phyloP scores from a whole-genome alignment of 2,113 vertebrate species.

The Tursiops truncatus region DNA sequence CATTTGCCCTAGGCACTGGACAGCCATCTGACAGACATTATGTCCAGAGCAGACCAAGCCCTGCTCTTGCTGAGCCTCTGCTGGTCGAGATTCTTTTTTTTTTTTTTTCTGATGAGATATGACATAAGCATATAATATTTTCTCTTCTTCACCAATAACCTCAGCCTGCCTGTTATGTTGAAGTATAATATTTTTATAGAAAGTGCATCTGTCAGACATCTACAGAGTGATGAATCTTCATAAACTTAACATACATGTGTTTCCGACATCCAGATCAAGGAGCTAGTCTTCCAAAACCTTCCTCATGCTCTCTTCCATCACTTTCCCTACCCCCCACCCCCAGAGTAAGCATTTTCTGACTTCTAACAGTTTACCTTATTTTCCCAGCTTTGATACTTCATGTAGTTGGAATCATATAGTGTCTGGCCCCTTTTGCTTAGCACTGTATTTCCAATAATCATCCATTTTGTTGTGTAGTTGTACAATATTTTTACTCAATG shows the following conservation, averaged over 20 bases:
- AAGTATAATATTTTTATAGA: background rate
- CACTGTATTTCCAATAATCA: background rate
- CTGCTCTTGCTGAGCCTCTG: background rate
- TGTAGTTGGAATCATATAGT: background rate
- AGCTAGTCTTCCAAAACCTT: background rate
- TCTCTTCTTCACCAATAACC: background rate
- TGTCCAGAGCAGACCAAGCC: background rate
- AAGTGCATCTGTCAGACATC: background rate
- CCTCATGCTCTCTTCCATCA: background rate
- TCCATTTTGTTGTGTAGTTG: background rate
- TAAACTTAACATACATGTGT: background rate
- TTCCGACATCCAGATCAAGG: background rate
- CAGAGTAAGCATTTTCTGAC: background rate
- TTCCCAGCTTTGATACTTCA: background rate
- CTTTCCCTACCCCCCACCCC: accelerated
- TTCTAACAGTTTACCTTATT: background rate
- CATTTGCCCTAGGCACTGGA: background rate
- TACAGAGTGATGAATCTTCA: background rate
- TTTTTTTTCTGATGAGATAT: background rate
- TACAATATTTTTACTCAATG: background rate
- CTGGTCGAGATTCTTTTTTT: background rate
- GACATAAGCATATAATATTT: background rate
- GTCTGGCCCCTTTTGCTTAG: background rate
- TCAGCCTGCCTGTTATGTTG: background rate
- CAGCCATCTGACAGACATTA: background rate